A percentile compares a stretch with the other conserved stretches of the same genome.
Evolutionary conservation across 2,113 vertebrate genomes (phyloP).

Genomic region (Terrapene triunguis): DNA sequence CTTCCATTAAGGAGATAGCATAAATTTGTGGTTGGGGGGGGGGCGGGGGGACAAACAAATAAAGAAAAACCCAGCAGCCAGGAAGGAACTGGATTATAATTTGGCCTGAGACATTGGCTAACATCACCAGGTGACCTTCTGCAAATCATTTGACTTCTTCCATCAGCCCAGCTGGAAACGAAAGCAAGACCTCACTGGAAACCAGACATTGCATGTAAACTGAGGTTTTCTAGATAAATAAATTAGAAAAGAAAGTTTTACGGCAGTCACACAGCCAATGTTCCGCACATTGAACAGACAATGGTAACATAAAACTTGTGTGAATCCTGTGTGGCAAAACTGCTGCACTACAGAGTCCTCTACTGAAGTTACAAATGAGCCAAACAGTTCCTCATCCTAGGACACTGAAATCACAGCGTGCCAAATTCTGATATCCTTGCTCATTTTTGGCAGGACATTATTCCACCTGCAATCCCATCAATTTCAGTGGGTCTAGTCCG

Average conservation of each 20-base stretch:
- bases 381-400: conserved; percentile 27
- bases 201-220: conserved; percentile 77
- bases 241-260: conserved; percentile 76
- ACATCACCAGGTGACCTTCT: conserved; percentile 53
- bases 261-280: conserved; percentile 66
- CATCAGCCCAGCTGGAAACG: conserved; percentile 62
- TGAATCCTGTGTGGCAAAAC: conserved; percentile 50
- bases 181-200: conserved; percentile 77
- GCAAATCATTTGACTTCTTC: conserved; percentile 39
- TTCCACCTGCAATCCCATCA: conserved; percentile 15
- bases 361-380: conserved; percentile 28
- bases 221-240: conserved; percentile 80
- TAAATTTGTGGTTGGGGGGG: not conserved
- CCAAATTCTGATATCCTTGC: conserved; percentile 10
- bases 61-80: not conserved
- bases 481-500: conserved; percentile 8
- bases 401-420: not conserved
- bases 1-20: not conserved
- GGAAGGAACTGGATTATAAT: not conserved
- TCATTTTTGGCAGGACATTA: not conserved
- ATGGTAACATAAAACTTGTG: conserved; percentile 68
- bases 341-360: conserved; percentile 56
- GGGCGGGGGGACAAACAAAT: not conserved
- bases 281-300: conserved; percentile 68
- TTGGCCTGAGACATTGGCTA: conserved; percentile 42